phyloP scores from a whole-genome alignment of 2,113 vertebrate genomes.

The Archilochus colubris region DNA sequence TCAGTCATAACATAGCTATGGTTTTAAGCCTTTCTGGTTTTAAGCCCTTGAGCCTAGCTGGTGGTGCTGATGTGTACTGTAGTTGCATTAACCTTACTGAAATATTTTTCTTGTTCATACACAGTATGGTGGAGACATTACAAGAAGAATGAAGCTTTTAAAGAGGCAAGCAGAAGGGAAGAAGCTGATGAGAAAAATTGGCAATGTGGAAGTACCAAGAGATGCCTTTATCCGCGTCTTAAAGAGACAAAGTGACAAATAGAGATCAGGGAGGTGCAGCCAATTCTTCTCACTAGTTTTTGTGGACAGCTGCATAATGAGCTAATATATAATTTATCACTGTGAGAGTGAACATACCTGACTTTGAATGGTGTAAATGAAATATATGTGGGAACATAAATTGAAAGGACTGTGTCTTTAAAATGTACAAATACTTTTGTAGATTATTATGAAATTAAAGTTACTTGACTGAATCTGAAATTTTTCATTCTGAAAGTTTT shows the following conservation, averaged over 20 bases:
- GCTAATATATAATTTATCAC: background rate
- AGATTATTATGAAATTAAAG: slow-evolving; percentile 1
- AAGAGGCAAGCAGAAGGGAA: slow-evolving; percentile 95
- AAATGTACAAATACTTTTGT: background rate
- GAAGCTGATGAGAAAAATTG: slow-evolving; percentile 91
- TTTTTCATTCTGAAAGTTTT: background rate
- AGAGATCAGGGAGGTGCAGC: slow-evolving; percentile 63
- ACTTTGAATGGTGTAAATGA: background rate
- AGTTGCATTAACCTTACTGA: background rate
- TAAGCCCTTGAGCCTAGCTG: background rate
- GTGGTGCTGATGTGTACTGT: background rate
- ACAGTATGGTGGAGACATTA: slow-evolving; percentile 97
- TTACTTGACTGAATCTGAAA: background rate
- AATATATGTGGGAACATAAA: background rate
- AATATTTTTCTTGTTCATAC: slow-evolving; percentile 36
- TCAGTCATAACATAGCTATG: background rate
- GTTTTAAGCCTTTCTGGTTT: background rate
- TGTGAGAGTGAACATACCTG: background rate
- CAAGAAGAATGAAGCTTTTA: slow-evolving; percentile 95
- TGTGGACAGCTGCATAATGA: background rate
- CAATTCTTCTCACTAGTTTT: background rate
- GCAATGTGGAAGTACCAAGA: slow-evolving; percentile 92
- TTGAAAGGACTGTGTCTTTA: background rate
- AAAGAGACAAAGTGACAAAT: slow-evolving; percentile 80
- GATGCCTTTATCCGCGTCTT: slow-evolving; percentile 92